Evolutionary conservation across 2,113 vertebrate genomes (phyloP), one percentile per base, ranked within the genome.

Genomic region (Hemicordylus capensis): DNA sequence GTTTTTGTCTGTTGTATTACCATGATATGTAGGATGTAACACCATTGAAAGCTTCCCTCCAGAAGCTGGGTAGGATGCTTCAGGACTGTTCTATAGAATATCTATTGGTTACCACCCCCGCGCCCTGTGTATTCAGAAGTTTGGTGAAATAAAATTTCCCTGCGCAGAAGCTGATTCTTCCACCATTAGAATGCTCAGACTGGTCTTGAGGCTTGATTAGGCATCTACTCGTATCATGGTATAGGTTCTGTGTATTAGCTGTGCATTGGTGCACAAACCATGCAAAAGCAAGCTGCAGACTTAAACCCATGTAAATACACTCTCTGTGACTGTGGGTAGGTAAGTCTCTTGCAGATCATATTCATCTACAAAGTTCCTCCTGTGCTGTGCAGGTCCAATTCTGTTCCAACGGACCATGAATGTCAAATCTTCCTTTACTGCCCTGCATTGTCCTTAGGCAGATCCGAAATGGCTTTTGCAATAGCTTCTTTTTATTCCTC

Each of bases 381-480:
- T 80, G 17, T 79, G 24, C 51, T 72, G 17, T 79, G 24, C 51
- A 61, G 66, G 24, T 70, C 56, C 34, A 67, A 20, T 76, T 67
- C 48, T 67, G 34, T 22, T 44, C 34, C 54, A 78, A 70, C 31
- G 59, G 24, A 61, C 39, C 24, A 48, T 73, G 56, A 73, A 1
- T 80, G 66, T 19, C 54, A 70, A 72, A 61, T 61, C n/a, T 72
- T 61, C 84, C 56, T 72, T 78, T 46, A 79, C 63, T 67, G 67
- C 39, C 51, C 48, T 34, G 22, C 51, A 67, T 61, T 80, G 42
- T 73, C 76, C 56, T 80, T 73, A 64, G 76, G 59, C 44, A 83
- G 69, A 46, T 24, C 54, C 64, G 14, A n/a, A 54, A 73, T 80
- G 73, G 67, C 46, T 80, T 85, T 85, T 80, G 44, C 84, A 73